Evolutionary conservation across 2,113 vertebrate species (phyloP).

Genomic region (Agapornis roseicollis): DNA sequence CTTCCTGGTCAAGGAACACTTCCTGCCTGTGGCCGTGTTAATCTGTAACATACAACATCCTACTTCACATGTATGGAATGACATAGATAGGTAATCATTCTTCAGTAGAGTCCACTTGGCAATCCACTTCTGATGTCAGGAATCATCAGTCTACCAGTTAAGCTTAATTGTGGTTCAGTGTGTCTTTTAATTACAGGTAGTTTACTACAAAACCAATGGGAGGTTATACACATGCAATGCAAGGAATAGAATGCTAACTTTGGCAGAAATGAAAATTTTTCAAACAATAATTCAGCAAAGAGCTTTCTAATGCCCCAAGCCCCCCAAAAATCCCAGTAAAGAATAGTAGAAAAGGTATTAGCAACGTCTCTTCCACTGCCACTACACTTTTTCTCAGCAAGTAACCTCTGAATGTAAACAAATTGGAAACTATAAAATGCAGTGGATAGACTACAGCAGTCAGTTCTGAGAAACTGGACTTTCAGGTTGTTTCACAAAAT

Average conservation of each 20-base stretch:
- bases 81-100: background rate
- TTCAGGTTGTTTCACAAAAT: slow-evolving; percentile 43
- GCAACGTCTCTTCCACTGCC: background rate
- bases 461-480: slow-evolving; percentile 49
- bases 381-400: background rate
- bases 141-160: background rate
- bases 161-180: background rate
- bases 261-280: background rate
- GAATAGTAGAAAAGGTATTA: background rate
- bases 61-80: background rate
- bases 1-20: slow-evolving; percentile 22
- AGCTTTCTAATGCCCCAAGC: background rate
- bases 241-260: background rate
- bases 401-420: background rate
- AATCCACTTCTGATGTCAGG: background rate
- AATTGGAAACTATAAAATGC: background rate
- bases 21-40: background rate
- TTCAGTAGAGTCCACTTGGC: background rate
- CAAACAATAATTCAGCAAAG: background rate
- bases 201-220: background rate
- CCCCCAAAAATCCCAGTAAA: background rate
- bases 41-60: slow-evolving; percentile 18
- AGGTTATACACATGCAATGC: background rate
- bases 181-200: background rate
- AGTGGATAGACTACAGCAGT: background rate